Evolutionary conservation across 2,888 invertebrate genomes (phyloP).

Genomic region (Drosophila neutralis): DNA sequence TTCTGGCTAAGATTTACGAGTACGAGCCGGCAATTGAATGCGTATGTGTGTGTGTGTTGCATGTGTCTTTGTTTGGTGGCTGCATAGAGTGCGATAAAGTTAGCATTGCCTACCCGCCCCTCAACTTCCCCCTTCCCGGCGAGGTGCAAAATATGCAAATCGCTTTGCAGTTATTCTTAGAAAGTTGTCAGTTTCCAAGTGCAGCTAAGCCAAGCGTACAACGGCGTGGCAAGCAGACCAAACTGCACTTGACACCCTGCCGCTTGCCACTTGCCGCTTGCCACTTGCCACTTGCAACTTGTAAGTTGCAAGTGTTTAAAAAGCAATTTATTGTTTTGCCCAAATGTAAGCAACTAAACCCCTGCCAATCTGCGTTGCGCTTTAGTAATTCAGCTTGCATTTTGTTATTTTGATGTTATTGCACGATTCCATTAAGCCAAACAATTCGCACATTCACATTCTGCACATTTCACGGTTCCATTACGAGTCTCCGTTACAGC

Average conservation of each 20-base stretch:
- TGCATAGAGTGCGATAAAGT: conserved; percentile 72
- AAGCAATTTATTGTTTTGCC: conserved; percentile 77
- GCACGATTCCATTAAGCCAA: background rate
- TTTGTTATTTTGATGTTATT: background rate
- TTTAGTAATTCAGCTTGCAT: background rate
- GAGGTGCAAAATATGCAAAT: conserved; percentile 73
- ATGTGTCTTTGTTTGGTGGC: conserved; percentile 56
- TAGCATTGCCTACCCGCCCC: conserved; percentile 19
- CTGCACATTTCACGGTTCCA: background rate
- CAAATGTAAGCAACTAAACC: conserved; percentile 29
- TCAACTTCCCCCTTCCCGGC: background rate
- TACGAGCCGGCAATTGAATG: conserved; percentile 41
- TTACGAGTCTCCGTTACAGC: background rate
- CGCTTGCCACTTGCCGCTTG: conserved; percentile 41
- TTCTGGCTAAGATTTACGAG: conserved; percentile 68
- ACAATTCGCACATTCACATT: background rate
- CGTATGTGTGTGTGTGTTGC: conserved; percentile 25
- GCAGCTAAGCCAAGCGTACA: conserved; percentile 62
- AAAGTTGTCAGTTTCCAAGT: conserved; percentile 73
- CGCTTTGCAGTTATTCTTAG: conserved; percentile 77
- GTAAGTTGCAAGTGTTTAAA: conserved; percentile 77
- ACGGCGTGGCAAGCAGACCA: conserved; percentile 35
- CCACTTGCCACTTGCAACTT: conserved; percentile 29
- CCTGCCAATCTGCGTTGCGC: conserved; percentile 2
- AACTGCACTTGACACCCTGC: conserved; percentile 53